phyloP scores from a whole-genome alignment of 1,140 invertebrate genomes.

The Papilio glaucus region DNA sequence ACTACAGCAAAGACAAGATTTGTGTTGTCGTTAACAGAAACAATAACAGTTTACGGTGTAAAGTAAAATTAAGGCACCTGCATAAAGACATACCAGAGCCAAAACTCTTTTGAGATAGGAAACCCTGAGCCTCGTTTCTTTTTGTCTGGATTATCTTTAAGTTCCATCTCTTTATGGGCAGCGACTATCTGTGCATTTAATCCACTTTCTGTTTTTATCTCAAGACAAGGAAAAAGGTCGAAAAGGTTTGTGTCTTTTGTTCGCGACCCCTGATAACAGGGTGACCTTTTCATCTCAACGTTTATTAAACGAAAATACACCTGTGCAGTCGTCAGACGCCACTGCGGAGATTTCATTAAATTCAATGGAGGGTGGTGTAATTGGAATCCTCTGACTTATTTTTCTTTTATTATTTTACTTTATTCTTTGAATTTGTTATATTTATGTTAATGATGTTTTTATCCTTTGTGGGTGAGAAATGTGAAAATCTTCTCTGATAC shows the following conservation, averaged over 20 bases:
- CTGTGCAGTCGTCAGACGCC: constrained; percentile 61
- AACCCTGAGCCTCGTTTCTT: constrained; percentile 52
- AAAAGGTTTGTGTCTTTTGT: constrained; percentile 68
- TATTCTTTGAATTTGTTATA: constrained; percentile 39
- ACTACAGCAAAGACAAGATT: constrained; percentile 12
- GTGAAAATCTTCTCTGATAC: neutral
- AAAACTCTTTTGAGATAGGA: constrained; percentile 63
- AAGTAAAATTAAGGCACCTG: constrained; percentile 52
- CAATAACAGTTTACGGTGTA: constrained; percentile 24
- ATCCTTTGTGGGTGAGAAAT: neutral
- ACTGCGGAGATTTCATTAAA: constrained; percentile 69
- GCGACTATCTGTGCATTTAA: constrained; percentile 78
- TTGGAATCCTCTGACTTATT: constrained; percentile 59
- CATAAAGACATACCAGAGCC: constrained; percentile 56
- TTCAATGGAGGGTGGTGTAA: constrained; percentile 59
- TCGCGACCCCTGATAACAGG: constrained; percentile 64
- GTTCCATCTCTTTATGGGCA: constrained; percentile 75
- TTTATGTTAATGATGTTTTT: constrained; percentile 25
- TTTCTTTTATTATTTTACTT: constrained; percentile 50
- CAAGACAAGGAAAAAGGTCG: constrained; percentile 66
- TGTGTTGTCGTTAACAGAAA: constrained; percentile 13
- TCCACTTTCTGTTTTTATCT: constrained; percentile 77
- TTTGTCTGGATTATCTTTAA: constrained; percentile 65
- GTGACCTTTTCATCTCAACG: constrained; percentile 65
- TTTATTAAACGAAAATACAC: constrained; percentile 74